Percentiles rank a stretch among this genome's conserved stretches.
These are phyloP conservation scores for Coelopa frigida DNA, from an alignment of 1,140 invertebrate genomes.

Conservation along the genomic window DNA sequence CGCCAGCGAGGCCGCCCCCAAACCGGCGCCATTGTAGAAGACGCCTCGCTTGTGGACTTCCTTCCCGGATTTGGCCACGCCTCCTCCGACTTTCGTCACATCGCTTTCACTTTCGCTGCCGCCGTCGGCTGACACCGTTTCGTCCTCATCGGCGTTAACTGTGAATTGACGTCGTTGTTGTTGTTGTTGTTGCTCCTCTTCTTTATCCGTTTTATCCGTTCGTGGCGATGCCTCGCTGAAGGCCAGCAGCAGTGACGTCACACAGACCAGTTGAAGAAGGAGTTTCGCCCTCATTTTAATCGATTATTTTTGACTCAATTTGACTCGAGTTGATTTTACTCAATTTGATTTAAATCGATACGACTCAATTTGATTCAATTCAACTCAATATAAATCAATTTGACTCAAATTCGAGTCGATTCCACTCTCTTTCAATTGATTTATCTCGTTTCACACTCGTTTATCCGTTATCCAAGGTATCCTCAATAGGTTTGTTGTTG, in stretches of 20 bases:
- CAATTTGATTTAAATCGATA: too few species aligned
- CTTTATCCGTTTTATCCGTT: not conserved
- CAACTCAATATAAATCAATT: too few species aligned
- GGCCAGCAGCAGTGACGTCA: not conserved
- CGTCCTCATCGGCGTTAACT: not conserved
- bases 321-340: too few species aligned
- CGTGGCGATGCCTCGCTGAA: not conserved
- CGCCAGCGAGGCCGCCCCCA: not conserved
- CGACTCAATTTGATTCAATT: too few species aligned
- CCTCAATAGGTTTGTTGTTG: slow-evolving; percentile 12
- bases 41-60: slow-evolving; percentile 32
- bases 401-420: too few species aligned
- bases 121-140: not conserved
- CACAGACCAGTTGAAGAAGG: too few species aligned
- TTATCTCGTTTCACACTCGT: slow-evolving; percentile 1
- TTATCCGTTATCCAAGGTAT: slow-evolving; percentile 5
- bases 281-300: not conserved
- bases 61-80: slow-evolving; percentile 19
- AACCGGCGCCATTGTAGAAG: slow-evolving; percentile 14
- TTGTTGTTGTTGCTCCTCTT: not conserved
- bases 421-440: slow-evolving; percentile 15
- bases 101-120: not conserved
- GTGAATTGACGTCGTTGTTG: too few species aligned
- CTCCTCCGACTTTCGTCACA: not conserved
- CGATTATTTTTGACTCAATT: too few species aligned